Base-by-base conservation (phyloP, 2,113 vertebrate species). In the Eretmodus cyanostictus region DNA sequence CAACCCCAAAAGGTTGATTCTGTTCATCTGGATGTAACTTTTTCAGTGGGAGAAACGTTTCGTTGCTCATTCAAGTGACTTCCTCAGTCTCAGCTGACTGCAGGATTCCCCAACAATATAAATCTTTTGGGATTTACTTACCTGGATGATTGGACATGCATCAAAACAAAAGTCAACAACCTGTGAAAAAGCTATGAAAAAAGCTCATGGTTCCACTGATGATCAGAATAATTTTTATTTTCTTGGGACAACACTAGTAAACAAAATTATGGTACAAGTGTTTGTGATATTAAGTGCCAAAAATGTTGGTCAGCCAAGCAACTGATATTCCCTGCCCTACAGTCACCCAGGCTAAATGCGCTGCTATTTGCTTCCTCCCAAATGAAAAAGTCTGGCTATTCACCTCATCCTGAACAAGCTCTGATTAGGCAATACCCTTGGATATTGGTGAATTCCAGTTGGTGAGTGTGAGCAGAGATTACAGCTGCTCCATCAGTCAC, bases 351-450 rank as follows among this genome's bases (percentile, higher is more conserved):
- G 34, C 19, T 66, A 66, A 66, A 38, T 66, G 19, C 3, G 1
- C 34, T 66, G 61, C 36, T 79, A 47, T 90, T 93, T 87, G 73
- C 54, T 80, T 83, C 61, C 81, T 17, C 22, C 87, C 57, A 79
- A 87, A 91, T 55, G 85, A 78, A 86, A 88, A 86, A 83, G 17
- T 78, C n/a, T 22, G 16, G 27, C 61, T 73, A 55, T 90, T 91
- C 55, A 88, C 91, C 89, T 92, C 66, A 84, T 80, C 82, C 85
- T 85, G 86, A 94, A 86, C 83, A 82, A 88, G 82, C 79, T 9
- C 49, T 24, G 89, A 87, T 92, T 92, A 89, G 89, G 68, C 59
- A 87, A 84, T 49, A 87, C 63, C 81, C 79, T 83, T 91, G 63
- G 90, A 89, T 90, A 89, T 76, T 84, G 40, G 81, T 47, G 84